A percentile compares a stretch with the other conserved stretches of the same genome.
Conservation (phyloP, 2,888 invertebrate species). For the Ophion ventricosus region DNA sequence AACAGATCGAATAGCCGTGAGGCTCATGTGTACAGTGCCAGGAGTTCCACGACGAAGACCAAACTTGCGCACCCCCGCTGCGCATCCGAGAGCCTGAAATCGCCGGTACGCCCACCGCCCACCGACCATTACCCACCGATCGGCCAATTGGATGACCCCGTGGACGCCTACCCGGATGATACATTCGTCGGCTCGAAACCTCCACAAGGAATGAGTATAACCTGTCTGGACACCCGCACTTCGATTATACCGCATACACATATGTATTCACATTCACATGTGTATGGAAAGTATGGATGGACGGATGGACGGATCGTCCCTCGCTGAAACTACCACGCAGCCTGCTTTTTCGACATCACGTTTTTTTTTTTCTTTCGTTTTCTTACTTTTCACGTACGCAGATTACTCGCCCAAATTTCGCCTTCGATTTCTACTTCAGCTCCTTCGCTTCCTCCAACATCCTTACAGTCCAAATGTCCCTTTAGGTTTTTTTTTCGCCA, state of each 20-base stretch:
- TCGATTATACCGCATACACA: not conserved
- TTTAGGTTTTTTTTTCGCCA: constrained; percentile 42
- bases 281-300: not conserved
- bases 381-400: not conserved
- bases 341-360: not conserved
- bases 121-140: constrained; percentile 81
- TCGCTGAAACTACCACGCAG: too few relatives aligned
- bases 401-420: constrained; percentile 17
- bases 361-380: not conserved
- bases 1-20: constrained; percentile 34
- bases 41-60: constrained; percentile 65
- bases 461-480: constrained; percentile 21
- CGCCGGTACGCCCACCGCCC: constrained; percentile 79
- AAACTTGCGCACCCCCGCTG: constrained; percentile 77
- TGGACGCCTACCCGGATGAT: constrained; percentile 77
- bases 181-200: constrained; percentile 57
- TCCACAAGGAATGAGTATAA: constrained; percentile 48
- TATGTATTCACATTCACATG: not conserved
- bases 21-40: constrained; percentile 8
- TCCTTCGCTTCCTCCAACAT: constrained; percentile 19
- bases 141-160: constrained; percentile 81
- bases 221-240: constrained; percentile 54
- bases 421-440: constrained; percentile 27
- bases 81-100: constrained; percentile 75
- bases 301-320: too few relatives aligned